Evolutionary conservation across 2,888 invertebrate species (phyloP).

Genomic region (Pegoplata infirma): DNA sequence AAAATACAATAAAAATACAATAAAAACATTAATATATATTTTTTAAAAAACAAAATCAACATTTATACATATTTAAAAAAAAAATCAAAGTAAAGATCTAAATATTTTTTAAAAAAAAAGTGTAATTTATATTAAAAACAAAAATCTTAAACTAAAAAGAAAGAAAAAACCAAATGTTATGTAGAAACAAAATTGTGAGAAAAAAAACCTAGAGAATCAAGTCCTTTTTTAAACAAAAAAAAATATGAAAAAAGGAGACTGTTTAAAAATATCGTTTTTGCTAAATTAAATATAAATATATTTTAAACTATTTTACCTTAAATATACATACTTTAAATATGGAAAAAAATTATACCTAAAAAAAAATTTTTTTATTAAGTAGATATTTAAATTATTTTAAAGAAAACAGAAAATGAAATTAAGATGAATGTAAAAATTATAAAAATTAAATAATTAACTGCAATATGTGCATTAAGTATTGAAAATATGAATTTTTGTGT

Average conservation of each 20-base stretch:
- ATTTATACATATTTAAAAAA: slow-evolving; percentile 25
- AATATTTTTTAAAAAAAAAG: background rate
- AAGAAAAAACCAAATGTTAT: background rate
- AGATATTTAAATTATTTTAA: background rate
- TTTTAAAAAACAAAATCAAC: slow-evolving; percentile 1
- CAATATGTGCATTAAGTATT: too few relatives aligned
- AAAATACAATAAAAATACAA: too few relatives aligned
- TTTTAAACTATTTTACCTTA: background rate
- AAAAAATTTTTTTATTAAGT: background rate
- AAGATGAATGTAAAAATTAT: too few relatives aligned
- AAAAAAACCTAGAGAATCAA: background rate
- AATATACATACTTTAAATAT: background rate
- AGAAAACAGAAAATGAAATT: background rate
- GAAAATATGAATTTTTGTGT: too few relatives aligned
- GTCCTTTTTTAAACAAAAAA: background rate
- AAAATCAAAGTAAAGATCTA: slow-evolving; percentile 12
- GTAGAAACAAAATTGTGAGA: background rate
- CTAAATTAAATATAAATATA: slow-evolving; percentile 14
- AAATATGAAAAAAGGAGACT: too few relatives aligned
- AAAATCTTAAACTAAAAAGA: background rate
- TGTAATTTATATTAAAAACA: background rate
- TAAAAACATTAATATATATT: background rate
- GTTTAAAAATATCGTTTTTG: slow-evolving; percentile 4
- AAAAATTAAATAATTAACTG: too few relatives aligned
- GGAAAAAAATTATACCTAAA: background rate